These are phyloP conservation scores for Capitulum mitella DNA, from an alignment of 2,888 invertebrate genomes.

Conservation along the genomic window DNA sequence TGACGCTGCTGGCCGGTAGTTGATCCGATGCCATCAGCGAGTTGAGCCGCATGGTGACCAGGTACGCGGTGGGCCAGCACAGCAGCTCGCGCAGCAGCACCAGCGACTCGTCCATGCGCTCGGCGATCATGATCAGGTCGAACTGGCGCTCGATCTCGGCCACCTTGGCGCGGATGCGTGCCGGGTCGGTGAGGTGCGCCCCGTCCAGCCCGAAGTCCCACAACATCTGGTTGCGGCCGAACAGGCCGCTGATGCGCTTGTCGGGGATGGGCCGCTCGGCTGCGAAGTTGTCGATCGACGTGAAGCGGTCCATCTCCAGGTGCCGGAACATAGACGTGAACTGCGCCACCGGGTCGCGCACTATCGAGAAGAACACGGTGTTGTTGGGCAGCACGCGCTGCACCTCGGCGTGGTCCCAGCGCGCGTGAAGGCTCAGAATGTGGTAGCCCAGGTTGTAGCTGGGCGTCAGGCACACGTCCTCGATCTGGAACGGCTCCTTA, in stretches of 20 bases:
- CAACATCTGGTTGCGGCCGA: slow-evolving; percentile 41
- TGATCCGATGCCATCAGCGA: slow-evolving; percentile 35
- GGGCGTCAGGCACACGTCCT: slow-evolving; percentile 32
- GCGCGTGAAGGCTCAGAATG: slow-evolving; percentile 38
- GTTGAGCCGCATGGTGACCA: slow-evolving; percentile 39
- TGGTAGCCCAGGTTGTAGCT: slow-evolving; percentile 35
- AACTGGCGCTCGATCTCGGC: slow-evolving; percentile 39
- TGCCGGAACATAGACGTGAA: slow-evolving; percentile 40
- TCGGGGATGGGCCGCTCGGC: not conserved
- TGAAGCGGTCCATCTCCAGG: slow-evolving; percentile 36
- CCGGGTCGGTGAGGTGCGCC: slow-evolving; percentile 34
- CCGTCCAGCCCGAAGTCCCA: slow-evolving; percentile 40
- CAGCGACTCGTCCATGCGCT: slow-evolving; percentile 41
- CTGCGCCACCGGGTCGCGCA: slow-evolving; percentile 39
- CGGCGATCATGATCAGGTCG: slow-evolving; percentile 40
- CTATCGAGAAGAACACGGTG: slow-evolving; percentile 38
- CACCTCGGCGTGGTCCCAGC: slow-evolving; percentile 35
- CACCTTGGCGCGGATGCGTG: slow-evolving; percentile 36
- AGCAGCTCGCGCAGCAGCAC: slow-evolving; percentile 39
- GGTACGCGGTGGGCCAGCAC: slow-evolving; percentile 39
- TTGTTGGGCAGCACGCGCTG: slow-evolving; percentile 36
- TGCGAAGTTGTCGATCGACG: slow-evolving; percentile 24
- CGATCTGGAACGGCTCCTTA: slow-evolving; percentile 36
- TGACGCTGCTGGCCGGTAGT: slow-evolving; percentile 34
- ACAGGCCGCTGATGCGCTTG: slow-evolving; percentile 30